Base-by-base conservation (phyloP, 2,797 vertebrate species). In the Prionace glauca region DNA sequence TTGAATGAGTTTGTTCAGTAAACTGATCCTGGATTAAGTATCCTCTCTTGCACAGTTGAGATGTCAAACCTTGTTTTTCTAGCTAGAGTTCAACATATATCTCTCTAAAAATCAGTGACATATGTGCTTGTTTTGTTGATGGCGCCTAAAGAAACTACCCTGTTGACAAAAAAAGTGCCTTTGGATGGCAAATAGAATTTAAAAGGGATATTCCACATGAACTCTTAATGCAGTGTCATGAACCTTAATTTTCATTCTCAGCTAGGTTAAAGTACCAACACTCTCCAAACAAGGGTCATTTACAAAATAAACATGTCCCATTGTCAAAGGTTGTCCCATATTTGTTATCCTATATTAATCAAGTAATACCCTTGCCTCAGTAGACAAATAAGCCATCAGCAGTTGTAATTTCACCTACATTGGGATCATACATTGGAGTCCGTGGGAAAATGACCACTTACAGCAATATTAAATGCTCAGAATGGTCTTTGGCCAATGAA, bases 251-350 rank as follows among this genome's bases (percentile, higher is more conserved):
- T 77, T 45, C 69, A 95, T 74, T 95, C 93, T 16, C 50, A 60
- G 74, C 24, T n/a, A 29, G n/a, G 93, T 11, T 95, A 60, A 95
- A 95, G 36, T 60, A 56, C 24, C 26, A 56, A 8, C 14, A 50
- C 93, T 95, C 93, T 77, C 29, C 71, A 95, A 95, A 77, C 45
- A 95, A 29, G 72, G 50, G 93, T 95, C 41, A 77, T 95, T 95
- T 95, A 32, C 93, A 95, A 45, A 95, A 77, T 77, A 74, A 95
- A 74, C 93, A 95, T 77, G 45, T 72, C 41, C 93, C 67, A 94
- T 94, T 94, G 93, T 94, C 93, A 94, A 26, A 72, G 93, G 93
- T 77, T 71, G 92, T 45, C 18, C 10, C 22, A 41, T 94, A 41
- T 94, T 94, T 94, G 24, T 69, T 74, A 45, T 24, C 2, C 93